Conservation (phyloP, 2,797 vertebrate genomes). For the Spatula versicolor region DNA sequence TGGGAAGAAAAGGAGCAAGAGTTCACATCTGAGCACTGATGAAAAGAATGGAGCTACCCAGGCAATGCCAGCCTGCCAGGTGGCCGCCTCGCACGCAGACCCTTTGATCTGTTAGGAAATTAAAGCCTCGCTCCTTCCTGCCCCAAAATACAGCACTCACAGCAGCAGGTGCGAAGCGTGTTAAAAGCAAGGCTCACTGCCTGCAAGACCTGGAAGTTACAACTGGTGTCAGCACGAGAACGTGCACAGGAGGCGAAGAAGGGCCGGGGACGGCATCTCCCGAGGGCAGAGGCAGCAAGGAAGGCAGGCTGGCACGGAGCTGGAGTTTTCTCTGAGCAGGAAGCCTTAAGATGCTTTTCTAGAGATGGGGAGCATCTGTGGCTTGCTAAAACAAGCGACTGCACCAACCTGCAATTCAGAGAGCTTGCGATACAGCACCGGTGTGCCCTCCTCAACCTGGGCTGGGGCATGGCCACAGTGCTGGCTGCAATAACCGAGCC, state of each 20-base stretch:
- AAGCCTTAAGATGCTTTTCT: not conserved
- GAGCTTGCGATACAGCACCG: not conserved
- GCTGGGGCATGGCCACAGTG: not conserved
- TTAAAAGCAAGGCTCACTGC: not conserved
- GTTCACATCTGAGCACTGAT: not conserved
- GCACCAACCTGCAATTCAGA: not conserved
- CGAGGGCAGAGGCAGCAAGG: not conserved
- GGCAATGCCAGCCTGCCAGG: not conserved
- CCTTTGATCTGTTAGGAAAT: not conserved
- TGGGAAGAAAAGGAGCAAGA: not conserved
- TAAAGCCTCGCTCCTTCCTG: not conserved
- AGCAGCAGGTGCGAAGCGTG: not conserved
- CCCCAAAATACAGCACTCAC: not conserved
- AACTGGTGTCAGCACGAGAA: not conserved
- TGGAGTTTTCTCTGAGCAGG: not conserved
- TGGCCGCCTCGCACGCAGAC: not conserved
- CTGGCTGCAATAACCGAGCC: not conserved
- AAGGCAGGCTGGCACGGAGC: not conserved
- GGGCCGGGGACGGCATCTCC: not conserved
- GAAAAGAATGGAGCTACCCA: not conserved
- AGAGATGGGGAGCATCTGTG: fast-evolving
- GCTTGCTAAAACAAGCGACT: not conserved
- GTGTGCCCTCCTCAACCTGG: not conserved
- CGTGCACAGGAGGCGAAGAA: not conserved
- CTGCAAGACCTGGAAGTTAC: not conserved